phyloP scores from a whole-genome alignment of 1,140 invertebrate species.

The Neotoxoptera formosana region DNA sequence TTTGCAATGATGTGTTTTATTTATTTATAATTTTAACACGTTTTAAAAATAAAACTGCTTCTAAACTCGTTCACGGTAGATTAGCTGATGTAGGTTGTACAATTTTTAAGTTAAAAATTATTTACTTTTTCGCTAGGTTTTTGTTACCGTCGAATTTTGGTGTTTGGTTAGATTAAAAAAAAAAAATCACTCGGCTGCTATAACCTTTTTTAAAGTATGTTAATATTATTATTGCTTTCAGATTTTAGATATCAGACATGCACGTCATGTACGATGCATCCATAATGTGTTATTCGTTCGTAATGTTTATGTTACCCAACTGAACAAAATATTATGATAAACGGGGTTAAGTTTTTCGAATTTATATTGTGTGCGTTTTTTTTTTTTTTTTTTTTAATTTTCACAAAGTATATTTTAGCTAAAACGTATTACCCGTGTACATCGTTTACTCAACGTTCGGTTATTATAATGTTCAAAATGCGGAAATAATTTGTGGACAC shows the following conservation, averaged over 20 bases:
- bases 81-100: not conserved
- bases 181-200: not conserved
- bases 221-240: not conserved
- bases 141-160: not conserved
- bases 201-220: not conserved
- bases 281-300: not conserved
- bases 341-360: not conserved
- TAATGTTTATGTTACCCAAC: not conserved
- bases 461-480: conserved; percentile 9
- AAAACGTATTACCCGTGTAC: not conserved
- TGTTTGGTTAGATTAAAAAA: not conserved
- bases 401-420: not conserved
- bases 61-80: not conserved
- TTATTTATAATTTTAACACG: not conserved
- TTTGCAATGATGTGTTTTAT: not conserved
- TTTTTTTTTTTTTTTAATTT: not conserved
- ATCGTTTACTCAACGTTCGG: not conserved
- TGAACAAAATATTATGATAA: conserved; percentile 6
- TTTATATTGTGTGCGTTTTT: not conserved
- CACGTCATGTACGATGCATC: not conserved
- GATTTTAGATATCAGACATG: not conserved
- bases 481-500: not conserved
- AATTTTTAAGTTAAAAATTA: not conserved
- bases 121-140: not conserved
- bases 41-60: not conserved